Evolutionary conservation across 2,888 invertebrate genomes (phyloP).

Genomic region (Exocentrus adspersus): DNA sequence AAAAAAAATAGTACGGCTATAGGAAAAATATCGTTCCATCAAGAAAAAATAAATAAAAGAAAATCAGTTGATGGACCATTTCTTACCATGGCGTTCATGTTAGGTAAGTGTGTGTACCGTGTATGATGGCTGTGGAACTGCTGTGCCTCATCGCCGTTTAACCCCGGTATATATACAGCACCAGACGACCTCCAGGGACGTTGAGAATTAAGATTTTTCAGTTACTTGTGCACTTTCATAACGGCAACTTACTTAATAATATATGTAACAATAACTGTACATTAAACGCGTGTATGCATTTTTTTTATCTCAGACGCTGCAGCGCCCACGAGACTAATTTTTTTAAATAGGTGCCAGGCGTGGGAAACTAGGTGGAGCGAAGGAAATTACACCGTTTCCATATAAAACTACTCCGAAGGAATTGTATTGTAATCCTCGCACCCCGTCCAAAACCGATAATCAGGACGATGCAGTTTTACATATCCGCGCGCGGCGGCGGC

Average conservation of each 20-base stretch:
- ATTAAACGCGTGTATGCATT: neutral
- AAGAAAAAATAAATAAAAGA: too few species aligned
- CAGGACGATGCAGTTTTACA: slow-evolving; percentile 46
- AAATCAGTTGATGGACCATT: neutral
- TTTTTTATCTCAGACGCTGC: neutral
- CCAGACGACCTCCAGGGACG: slow-evolving; percentile 12
- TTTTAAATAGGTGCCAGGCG: neutral
- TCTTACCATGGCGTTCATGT: slow-evolving; percentile 25
- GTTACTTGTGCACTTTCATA: slow-evolving; percentile 18
- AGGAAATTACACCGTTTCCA: neutral
- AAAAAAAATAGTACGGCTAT: too few species aligned
- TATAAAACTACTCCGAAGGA: too few species aligned
- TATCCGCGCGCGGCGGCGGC: slow-evolving; percentile 27
- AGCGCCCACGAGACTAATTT: neutral
- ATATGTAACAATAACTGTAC: neutral
- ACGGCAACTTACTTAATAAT: slow-evolving; percentile 17
- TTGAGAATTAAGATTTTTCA: slow-evolving; percentile 18
- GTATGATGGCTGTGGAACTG: slow-evolving; percentile 7
- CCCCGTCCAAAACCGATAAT: too few species aligned
- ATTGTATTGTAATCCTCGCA: too few species aligned
- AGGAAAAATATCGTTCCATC: too few species aligned
- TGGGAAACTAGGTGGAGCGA: neutral
- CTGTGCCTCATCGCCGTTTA: neutral
- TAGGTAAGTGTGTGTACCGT: slow-evolving; percentile 12
- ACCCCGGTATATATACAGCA: slow-evolving; percentile 13